Evolutionary conservation across 1,140 invertebrate species (phyloP), one percentile per base, ranked within the genome.

Genomic region (Anastrepha ludens): DNA sequence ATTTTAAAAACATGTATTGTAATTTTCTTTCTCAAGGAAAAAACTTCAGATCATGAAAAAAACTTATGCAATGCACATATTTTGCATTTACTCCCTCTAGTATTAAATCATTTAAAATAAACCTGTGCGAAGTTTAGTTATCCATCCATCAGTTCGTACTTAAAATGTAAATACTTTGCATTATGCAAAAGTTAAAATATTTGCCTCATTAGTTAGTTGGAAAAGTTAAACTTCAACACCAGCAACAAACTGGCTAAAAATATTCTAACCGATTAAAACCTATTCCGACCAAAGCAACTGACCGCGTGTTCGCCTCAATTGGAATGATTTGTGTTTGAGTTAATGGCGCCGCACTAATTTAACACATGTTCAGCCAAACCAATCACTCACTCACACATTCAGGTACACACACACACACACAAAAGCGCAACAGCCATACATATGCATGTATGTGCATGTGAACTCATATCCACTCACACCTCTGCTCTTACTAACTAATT

Each of bases 291-390:
- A 41, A 4, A 2, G 4, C 60, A 62, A 2, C 4, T 44, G 47
- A 78, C 47, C 74, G 74, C 47, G 9, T 41, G 15, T 5, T 15
- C 67, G 67, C 67, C 67, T 74, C 67, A 74, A 74, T 74, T 74
- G 44, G 67, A 74, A 74, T 74, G 67, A 81, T 58, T 81, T 81
- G 74, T 81, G 74, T 81, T 81, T 81, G 74, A 81, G 74, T 50
- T 81, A 81, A 81, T 81, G 74, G 74, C 74, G 74, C 74, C 47
- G 74, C 44, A 81, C 74, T 81, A 81, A 81, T 81, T 81, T 55
- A 81, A 81, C 74, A 81, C 74, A 81, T 81, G 74, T 74, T 74
- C 39, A 50, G 6, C 44, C 15, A 17, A 74, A 47, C 74, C 74
- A 55, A 55, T 29, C 44, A 11, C 15, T 7, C 47, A 29, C 70